phyloP scores from a whole-genome alignment of 1,140 invertebrate genomes.

The Diprion similis region DNA sequence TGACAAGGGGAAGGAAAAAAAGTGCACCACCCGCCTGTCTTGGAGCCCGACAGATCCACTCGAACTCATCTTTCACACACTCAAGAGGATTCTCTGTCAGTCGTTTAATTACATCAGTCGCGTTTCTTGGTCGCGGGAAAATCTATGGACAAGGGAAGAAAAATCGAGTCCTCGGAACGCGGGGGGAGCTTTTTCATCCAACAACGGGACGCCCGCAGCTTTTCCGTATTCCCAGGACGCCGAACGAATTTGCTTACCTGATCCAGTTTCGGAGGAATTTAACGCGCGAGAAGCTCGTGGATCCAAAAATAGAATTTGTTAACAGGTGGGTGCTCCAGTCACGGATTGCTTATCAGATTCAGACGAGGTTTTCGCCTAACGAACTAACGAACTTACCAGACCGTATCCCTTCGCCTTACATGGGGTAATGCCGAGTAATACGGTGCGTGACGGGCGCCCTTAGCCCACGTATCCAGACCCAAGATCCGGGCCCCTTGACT shows the following conservation, averaged over 20 bases:
- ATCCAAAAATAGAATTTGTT: slow-evolving; percentile 4
- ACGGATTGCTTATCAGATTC: not conserved
- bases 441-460: not conserved
- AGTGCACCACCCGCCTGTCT: no score
- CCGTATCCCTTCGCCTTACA: not conserved
- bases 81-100: not conserved
- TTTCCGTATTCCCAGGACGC: not conserved
- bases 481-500: no score
- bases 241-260: not conserved
- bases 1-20: not conserved
- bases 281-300: not conserved
- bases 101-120: not conserved
- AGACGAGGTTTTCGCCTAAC: not conserved
- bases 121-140: not conserved
- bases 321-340: not conserved
- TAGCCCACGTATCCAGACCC: not conserved
- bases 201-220: not conserved
- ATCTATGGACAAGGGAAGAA: no score
- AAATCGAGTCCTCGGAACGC: no score
- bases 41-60: not conserved
- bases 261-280: not conserved
- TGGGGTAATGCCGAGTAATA: not conserved
- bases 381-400: not conserved
- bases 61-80: not conserved
- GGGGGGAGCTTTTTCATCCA: no score